These are phyloP conservation scores for Masticophis lateralis DNA, from an alignment of 2,797 vertebrate species.

Conservation along the genomic window DNA sequence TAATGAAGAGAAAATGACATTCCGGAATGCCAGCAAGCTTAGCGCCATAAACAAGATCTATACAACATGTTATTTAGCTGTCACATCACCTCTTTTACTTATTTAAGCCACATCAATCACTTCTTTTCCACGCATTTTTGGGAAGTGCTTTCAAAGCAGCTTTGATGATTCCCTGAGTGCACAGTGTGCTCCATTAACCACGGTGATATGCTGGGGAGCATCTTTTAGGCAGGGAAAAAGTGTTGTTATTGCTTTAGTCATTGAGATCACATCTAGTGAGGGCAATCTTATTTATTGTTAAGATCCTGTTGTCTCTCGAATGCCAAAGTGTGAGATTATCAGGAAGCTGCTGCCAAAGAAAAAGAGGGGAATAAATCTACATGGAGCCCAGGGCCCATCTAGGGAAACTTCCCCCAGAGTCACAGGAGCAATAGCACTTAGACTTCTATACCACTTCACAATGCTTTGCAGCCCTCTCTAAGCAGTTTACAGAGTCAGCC, in stretches of 20 bases:
- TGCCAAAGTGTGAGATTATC: background rate
- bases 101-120: background rate
- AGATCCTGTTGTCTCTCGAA: background rate
- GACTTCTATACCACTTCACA: too few relatives aligned
- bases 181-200: background rate
- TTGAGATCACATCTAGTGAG: background rate
- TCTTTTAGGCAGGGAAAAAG: slow-evolving; percentile 1
- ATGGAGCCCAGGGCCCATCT: background rate
- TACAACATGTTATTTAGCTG: background rate
- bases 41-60: slow-evolving; percentile 6
- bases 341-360: background rate
- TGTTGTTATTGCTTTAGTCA: background rate
- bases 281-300: background rate
- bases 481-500: too few relatives aligned
- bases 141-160: slow-evolving; percentile 5
- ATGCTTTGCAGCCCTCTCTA: too few relatives aligned
- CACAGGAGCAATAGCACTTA: background rate
- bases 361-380: background rate
- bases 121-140: slow-evolving; percentile 4
- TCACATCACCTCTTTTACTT: background rate
- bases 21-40: background rate
- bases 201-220: background rate
- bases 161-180: background rate
- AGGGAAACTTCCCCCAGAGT: background rate
- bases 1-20: slow-evolving; percentile 1